A percentile compares a stretch with the other conserved stretches of the same genome.
Evolutionary conservation across 37 sponge, comb jelly and placozoan genomes (phyloP).

Genomic region (Dysidea cf. avara): DNA sequence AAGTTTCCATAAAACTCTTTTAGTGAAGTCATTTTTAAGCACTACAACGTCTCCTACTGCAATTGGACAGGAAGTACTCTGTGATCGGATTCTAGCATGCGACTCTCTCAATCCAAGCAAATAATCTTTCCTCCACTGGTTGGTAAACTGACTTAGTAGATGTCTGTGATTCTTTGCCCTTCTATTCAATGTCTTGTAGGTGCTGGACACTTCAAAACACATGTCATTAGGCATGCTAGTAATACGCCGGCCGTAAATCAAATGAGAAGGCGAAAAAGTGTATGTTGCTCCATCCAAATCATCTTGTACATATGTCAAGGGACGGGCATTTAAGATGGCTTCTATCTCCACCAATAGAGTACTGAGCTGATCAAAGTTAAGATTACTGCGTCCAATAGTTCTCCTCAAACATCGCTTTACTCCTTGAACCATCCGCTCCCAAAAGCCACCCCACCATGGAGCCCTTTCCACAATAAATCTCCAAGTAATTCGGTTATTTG

Average conservation of each 20-base stretch:
- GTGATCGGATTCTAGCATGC: conserved; percentile 27
- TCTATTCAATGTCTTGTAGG: background rate
- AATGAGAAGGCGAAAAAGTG: conserved; percentile 48
- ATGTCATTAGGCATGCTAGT: too few relatives aligned
- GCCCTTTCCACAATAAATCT: conserved; percentile 38
- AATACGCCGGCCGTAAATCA: conserved; percentile 40
- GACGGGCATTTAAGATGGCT: too few relatives aligned
- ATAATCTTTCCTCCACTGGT: too few relatives aligned
- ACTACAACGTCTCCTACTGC: too few relatives aligned
- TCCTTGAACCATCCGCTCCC: too few relatives aligned
- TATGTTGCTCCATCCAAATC: conserved; percentile 19
- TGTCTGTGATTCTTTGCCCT: conserved; percentile 14
- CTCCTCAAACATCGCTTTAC: conserved; percentile 18
- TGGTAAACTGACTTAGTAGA: conserved; percentile 24
- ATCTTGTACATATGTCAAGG: too few relatives aligned
- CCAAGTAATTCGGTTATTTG: conserved; percentile 30
- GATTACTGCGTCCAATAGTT: background rate
- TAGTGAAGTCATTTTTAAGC: conserved; percentile 1
- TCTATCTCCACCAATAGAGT: conserved; percentile 14
- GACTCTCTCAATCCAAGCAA: too few relatives aligned
- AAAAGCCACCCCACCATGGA: too few relatives aligned
- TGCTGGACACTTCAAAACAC: too few relatives aligned
- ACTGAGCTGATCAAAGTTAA: conserved; percentile 1
- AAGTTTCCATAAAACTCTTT: conserved; percentile 26
- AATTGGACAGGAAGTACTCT: conserved; percentile 17